These are phyloP conservation scores for Nothocercus julius DNA, from an alignment of 2,113 vertebrate species.

Conservation along the genomic window DNA sequence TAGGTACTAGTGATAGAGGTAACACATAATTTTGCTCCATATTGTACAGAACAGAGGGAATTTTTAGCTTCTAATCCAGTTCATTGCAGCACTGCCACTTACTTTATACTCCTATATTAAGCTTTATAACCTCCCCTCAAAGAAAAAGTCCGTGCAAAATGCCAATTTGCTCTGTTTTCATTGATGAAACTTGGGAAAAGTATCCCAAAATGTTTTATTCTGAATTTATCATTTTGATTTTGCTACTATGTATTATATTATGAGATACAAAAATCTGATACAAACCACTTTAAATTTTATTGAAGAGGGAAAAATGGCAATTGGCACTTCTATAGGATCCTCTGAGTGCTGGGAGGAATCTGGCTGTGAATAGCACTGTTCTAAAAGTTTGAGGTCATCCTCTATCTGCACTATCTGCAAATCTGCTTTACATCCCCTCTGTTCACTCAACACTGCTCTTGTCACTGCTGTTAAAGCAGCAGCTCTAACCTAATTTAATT, in stretches of 20 bases:
- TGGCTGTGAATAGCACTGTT: neutral
- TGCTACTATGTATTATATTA: neutral
- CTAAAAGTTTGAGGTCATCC: neutral
- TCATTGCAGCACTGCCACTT: neutral
- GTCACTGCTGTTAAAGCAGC: neutral
- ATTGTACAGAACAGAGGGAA: neutral
- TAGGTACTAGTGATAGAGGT: neutral
- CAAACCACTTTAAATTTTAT: neutral
- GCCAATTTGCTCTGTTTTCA: neutral
- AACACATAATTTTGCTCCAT: neutral
- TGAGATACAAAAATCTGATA: neutral
- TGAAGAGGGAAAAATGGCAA: neutral
- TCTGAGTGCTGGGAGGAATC: neutral
- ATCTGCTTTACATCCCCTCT: neutral
- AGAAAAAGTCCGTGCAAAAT: neutral
- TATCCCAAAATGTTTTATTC: neutral
- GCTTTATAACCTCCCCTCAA: neutral
- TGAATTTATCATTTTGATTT: neutral
- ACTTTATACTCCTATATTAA: neutral
- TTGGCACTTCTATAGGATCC: neutral
- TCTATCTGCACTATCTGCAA: neutral
- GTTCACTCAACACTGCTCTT: neutral
- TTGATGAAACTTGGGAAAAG: neutral
- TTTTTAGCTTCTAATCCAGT: neutral
- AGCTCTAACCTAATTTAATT: neutral